Base-by-base conservation (phyloP, 1,140 invertebrate species). In the Meloidogyne floridensis region DNA sequence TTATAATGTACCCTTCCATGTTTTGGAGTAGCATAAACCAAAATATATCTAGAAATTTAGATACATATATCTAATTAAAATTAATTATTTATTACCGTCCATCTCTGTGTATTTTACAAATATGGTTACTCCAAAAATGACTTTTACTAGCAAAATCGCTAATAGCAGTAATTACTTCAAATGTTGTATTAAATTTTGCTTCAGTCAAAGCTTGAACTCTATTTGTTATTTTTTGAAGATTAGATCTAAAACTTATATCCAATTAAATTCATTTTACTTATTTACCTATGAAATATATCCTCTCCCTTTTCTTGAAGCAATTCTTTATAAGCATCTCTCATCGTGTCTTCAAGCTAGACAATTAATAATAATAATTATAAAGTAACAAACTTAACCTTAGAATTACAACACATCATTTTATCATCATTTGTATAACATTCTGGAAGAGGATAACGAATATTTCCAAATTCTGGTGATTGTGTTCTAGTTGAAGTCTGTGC, bases 371-470 rank as follows among this genome's bases (percentile, higher is more conserved):
- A 65, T 65, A 65, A 65, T n/a, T n/a, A 65, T n/a, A n/a, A n/a
- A 65, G 2, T 56, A n/a, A n/a, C n/a, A n/a, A n/a, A n/a, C 43
- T 47, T 47, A 47, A 65, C 56, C 18, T 75, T 69, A 5, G 56
- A 51, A 43, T 87, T 86, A 43, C 85, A 86, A 79, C 85, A 86
- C 85, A 86, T 86, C 69, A 86, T 86, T 85, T 80, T 82, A 69
- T 71, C 73, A 47, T 81, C 65, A 77, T 85, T 78, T 15, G 84
- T 85, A 72, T 85, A 85, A 72, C 84, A 85, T 74, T 85, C 84
- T 7, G 84, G 84, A 32, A 85, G 32, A n/a, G 84, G 84, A 47
- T 86, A 85, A 42, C 56, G 56, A 7, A 69, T 20, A 47, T 47
- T 42, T 79, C 59, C 77, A 65, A 47, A 18, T 5, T n/a, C 72